Evolutionary conservation across 2,113 vertebrate genomes (phyloP).

Genomic region (Octodon degus): DNA sequence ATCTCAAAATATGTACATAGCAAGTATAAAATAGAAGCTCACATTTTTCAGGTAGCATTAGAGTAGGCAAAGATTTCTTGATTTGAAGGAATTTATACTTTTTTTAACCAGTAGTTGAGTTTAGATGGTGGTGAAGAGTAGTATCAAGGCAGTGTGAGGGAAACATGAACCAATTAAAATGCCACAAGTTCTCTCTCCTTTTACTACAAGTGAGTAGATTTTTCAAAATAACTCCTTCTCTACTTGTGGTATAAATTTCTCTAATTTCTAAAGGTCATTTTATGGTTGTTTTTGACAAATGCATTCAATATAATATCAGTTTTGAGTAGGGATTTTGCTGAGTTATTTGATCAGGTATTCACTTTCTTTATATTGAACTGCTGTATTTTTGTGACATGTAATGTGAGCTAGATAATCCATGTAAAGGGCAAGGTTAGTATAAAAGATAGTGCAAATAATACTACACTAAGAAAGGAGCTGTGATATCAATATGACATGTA

Average conservation of each 20-base stretch:
- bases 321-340: not conserved
- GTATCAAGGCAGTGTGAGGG: not conserved
- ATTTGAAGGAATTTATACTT: not conserved
- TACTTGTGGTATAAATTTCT: not conserved
- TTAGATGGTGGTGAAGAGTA: not conserved
- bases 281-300: not conserved
- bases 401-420: not conserved
- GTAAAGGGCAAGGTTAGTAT: not conserved
- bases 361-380: not conserved
- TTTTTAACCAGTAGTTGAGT: not conserved
- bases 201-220: not conserved
- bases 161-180: not conserved
- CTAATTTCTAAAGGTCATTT: not conserved
- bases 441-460: not conserved
- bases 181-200: not conserved
- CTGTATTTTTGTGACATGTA: not conserved
- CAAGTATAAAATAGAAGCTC: not conserved
- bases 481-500: not conserved
- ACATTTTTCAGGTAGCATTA: not conserved
- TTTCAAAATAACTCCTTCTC: constrained; percentile 5
- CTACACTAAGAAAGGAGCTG: not conserved
- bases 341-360: not conserved
- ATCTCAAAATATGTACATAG: not conserved
- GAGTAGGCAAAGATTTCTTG: not conserved
- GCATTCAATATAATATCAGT: not conserved